Evolutionary conservation across 2,113 vertebrate genomes (phyloP).

Genomic region (Gasterosteus nipponicus): DNA sequence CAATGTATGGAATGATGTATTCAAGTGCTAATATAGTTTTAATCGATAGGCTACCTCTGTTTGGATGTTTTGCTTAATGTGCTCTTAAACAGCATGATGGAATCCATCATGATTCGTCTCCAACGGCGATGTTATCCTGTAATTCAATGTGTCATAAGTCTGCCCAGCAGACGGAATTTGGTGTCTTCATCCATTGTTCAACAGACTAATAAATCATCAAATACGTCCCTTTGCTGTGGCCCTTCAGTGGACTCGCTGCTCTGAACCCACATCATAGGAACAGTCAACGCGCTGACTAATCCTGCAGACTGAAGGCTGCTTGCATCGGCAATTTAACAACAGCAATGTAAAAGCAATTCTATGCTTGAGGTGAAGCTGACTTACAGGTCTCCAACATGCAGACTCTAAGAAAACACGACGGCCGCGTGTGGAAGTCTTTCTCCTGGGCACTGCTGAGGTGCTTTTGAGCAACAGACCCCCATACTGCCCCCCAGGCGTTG

Average conservation of each 20-base stretch:
- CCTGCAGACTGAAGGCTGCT: conserved; percentile 19
- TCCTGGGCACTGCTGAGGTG: background rate
- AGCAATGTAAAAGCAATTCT: conserved; percentile 13
- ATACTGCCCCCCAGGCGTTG: too few relatives aligned
- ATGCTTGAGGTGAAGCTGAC: conserved; percentile 20
- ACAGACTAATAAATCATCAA: background rate
- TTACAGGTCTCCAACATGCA: background rate
- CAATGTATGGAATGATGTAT: background rate
- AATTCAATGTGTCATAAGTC: conserved; percentile 6
- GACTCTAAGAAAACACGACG: background rate
- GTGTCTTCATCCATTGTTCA: background rate
- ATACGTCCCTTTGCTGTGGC: background rate
- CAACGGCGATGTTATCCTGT: background rate
- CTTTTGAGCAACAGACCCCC: background rate
- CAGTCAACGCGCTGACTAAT: conserved; percentile 6
- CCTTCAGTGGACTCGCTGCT: conserved; percentile 19
- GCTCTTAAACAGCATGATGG: background rate
- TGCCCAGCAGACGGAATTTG: conserved; percentile 8
- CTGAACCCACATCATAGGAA: conserved; percentile 13
- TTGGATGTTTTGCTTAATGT: background rate
- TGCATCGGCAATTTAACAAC: conserved; percentile 20
- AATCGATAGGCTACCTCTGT: background rate
- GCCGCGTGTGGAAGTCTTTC: background rate
- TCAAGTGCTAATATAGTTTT: background rate
- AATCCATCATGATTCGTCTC: conserved; percentile 16